Percentiles rank a stretch among this genome's conserved stretches.
phyloP scores from a whole-genome alignment of 2,113 vertebrate species.

The Choloepus hoffmanni region DNA sequence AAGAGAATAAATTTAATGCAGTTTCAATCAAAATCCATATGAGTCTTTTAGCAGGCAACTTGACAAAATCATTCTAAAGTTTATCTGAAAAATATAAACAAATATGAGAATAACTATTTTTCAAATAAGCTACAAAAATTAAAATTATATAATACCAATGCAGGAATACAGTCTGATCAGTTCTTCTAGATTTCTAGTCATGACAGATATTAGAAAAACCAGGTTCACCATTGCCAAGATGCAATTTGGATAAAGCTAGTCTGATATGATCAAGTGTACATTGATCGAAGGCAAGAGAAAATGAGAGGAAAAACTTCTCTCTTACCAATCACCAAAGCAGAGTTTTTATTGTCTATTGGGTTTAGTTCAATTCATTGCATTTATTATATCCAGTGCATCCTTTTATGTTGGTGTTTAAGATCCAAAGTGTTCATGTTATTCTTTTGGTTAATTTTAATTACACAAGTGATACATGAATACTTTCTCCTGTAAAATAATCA shows the following conservation, averaged over 20 bases:
- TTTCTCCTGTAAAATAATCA: conserved; percentile 34
- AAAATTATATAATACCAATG: neutral
- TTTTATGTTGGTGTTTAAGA: conserved; percentile 34
- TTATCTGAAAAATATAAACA: conserved; percentile 43
- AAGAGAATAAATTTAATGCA: conserved; percentile 18
- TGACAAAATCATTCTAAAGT: conserved; percentile 46
- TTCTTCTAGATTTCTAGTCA: conserved; percentile 52
- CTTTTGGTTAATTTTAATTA: conserved; percentile 54
- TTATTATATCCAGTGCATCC: neutral
- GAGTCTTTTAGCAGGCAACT: conserved; percentile 22
- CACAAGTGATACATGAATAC: neutral
- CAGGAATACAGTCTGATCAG: neutral
- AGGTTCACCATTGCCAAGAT: conserved; percentile 29
- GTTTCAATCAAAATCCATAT: conserved; percentile 41
- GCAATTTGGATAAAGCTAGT: conserved; percentile 55
- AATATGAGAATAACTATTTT: neutral
- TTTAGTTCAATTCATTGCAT: conserved; percentile 34
- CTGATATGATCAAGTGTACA: conserved; percentile 55
- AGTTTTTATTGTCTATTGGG: neutral
- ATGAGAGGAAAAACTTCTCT: conserved; percentile 24
- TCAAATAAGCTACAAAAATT: conserved; percentile 39
- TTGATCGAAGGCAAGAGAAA: conserved; percentile 64
- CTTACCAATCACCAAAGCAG: conserved; percentile 53
- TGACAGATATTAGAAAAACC: neutral
- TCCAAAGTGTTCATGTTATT: neutral